Percentiles rank a stretch among this genome's conserved stretches.
Conservation (phyloP, 2,888 invertebrate species). For the Troides oblongomaculatus region DNA sequence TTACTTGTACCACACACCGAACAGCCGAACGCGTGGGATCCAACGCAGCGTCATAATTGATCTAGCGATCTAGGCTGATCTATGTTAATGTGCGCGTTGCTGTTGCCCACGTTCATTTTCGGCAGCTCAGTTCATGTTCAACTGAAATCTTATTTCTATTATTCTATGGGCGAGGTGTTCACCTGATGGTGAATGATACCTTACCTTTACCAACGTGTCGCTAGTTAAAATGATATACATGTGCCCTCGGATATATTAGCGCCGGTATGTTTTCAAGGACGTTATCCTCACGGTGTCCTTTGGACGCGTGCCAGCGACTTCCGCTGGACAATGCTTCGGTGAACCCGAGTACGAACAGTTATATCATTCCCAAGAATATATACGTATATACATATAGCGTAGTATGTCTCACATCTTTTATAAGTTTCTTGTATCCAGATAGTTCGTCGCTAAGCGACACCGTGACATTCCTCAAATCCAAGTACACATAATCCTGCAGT, state of each 20-base stretch:
- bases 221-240: no score
- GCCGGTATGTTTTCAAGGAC: constrained; percentile 10
- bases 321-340: constrained; percentile 29
- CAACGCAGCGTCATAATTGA: constrained; percentile 54
- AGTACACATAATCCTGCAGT: no score
- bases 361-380: constrained; percentile 29
- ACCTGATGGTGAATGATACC: no score
- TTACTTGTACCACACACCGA: constrained; percentile 27
- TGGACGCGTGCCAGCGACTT: constrained; percentile 16
- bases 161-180: no score
- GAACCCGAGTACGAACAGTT: constrained; percentile 4
- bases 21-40: constrained; percentile 33
- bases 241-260: neutral
- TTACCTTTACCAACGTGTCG: no score
- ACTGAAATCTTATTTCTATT: constrained; percentile 5
- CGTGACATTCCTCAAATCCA: no score
- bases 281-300: constrained; percentile 6
- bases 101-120: constrained; percentile 36
- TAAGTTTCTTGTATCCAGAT: no score
- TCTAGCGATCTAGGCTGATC: constrained; percentile 49
- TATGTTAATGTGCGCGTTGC: constrained; percentile 52
- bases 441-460: no score
- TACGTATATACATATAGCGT: no score
- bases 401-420: no score
- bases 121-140: constrained; percentile 17